phyloP scores from a whole-genome alignment of 2,888 invertebrate species.

The Tetropium fuscum region DNA sequence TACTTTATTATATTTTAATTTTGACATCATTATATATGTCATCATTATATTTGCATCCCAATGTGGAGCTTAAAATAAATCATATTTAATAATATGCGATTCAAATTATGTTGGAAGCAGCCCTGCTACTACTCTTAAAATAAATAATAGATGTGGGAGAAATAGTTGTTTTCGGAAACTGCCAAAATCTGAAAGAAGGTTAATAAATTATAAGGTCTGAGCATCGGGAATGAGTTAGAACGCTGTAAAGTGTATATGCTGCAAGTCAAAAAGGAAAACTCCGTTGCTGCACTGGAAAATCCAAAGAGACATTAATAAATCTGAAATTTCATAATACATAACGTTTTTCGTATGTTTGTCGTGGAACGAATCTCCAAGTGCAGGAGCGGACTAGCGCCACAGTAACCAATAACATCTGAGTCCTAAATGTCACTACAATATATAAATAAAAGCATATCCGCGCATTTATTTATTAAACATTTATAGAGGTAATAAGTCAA shows the following conservation, averaged over 20 bases:
- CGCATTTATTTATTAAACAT: no score
- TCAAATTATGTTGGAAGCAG: no score
- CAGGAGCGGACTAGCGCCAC: constrained; percentile 6
- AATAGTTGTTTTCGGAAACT: constrained; percentile 13
- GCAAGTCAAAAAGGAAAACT: constrained; percentile 5
- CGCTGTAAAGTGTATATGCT: constrained; percentile 9
- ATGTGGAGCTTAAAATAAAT: no score
- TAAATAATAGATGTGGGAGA: constrained; percentile 10
- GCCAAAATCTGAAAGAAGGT: constrained; percentile 1
- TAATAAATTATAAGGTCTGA: constrained; percentile 13
- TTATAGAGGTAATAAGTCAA: no score
- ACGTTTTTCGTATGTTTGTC: constrained; percentile 18
- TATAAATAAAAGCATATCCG: no score
- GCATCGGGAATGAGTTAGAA: not conserved
- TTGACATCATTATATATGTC: no score
- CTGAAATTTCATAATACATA: constrained; percentile 53
- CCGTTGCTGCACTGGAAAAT: constrained; percentile 16
- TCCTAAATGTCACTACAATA: no score
- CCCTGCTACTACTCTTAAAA: no score
- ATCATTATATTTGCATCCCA: no score
- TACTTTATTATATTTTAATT: no score
- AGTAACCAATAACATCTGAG: no score
- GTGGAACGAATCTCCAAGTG: not conserved
- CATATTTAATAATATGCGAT: no score
- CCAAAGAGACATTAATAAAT: constrained; percentile 52